phyloP scores from a whole-genome alignment of 1,140 invertebrate species.

The Anagrus nilaparvatae region DNA sequence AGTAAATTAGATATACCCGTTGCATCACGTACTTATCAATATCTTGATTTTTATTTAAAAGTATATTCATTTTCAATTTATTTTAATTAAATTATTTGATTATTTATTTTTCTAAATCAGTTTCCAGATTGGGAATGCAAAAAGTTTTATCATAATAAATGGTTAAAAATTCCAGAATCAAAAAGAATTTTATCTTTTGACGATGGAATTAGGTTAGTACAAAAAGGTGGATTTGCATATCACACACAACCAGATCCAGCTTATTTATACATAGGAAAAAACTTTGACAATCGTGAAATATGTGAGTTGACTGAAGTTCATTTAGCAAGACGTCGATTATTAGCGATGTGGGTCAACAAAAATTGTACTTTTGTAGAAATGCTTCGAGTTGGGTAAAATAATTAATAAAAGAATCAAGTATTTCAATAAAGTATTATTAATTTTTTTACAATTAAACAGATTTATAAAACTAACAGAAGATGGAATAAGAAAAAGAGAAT shows the following conservation, averaged over 20 bases:
- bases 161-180: slow-evolving; percentile 12
- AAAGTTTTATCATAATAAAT: slow-evolving; percentile 6
- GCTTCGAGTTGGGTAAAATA: slow-evolving; percentile 17
- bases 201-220: slow-evolving; percentile 13
- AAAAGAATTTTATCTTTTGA: slow-evolving; percentile 8
- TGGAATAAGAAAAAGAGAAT: too few species aligned
- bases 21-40: slow-evolving; percentile 5
- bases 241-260: slow-evolving; percentile 15
- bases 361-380: slow-evolving; percentile 18
- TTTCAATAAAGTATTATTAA: too few species aligned
- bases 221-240: slow-evolving; percentile 15
- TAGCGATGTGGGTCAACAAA: slow-evolving; percentile 12
- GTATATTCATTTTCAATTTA: too few species aligned
- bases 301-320: slow-evolving; percentile 19
- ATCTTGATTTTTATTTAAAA: slow-evolving; percentile 7
- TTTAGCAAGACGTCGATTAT: not conserved
- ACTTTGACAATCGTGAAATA: slow-evolving; percentile 16
- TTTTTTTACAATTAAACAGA: too few species aligned
- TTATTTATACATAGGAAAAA: slow-evolving; percentile 17
- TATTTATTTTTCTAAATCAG: too few species aligned
- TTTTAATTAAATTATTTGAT: too few species aligned
- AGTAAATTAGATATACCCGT: slow-evolving; percentile 3
- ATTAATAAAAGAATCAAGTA: too few species aligned
- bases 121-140: too few species aligned
- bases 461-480: too few species aligned